phyloP scores from a whole-genome alignment of 2,888 invertebrate genomes.

The Parochlus steinenii region DNA sequence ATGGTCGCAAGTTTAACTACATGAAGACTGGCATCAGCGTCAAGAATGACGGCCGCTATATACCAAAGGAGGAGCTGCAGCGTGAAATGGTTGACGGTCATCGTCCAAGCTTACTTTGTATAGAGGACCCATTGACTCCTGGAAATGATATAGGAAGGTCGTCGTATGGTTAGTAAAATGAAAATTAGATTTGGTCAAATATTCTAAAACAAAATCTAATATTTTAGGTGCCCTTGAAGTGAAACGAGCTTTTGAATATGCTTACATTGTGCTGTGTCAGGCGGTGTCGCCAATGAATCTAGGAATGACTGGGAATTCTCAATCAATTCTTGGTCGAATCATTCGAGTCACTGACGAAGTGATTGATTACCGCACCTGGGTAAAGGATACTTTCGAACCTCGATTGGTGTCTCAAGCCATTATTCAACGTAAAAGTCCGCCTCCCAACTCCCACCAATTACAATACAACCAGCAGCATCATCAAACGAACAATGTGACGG shows the following conservation, averaged over 20 bases:
- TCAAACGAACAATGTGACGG: not conserved
- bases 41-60: constrained; percentile 83
- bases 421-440: not conserved
- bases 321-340: constrained; percentile 72
- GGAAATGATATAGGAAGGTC: constrained; percentile 97
- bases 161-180: constrained; percentile 66
- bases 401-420: not conserved
- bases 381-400: constrained; percentile 24
- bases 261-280: constrained; percentile 68
- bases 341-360: constrained; percentile 90
- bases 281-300: constrained; percentile 43
- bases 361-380: constrained; percentile 39
- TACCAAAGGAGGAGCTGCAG: constrained; percentile 85
- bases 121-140: constrained; percentile 92
- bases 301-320: constrained; percentile 36
- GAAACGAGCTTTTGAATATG: constrained; percentile 91
- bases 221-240: constrained; percentile 34
- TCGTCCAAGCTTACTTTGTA: constrained; percentile 83
- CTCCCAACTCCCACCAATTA: not conserved
- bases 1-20: constrained; percentile 92
- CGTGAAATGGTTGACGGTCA: constrained; percentile 90
- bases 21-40: constrained; percentile 86
- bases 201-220: not conserved
- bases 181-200: not conserved
- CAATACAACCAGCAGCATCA: not conserved